Evolutionary conservation across 2,113 vertebrate species (phyloP), one percentile per base, ranked within the genome.

Genomic region (Serilophus lunatus): DNA sequence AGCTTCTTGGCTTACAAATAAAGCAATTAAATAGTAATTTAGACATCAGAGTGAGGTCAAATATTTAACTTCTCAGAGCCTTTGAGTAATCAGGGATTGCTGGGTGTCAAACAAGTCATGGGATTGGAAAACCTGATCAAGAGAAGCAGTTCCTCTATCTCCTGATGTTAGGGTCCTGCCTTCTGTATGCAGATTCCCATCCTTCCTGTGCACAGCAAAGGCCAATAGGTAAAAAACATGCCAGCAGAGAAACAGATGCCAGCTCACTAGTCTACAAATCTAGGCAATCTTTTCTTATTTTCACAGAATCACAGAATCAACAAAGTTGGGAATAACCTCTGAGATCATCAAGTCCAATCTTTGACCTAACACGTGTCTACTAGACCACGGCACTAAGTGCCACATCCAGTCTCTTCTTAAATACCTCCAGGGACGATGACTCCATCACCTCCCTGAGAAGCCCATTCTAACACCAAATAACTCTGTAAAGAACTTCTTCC

Each of bases 1-100:
- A 91, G 36, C 61, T 82, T 68, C 77, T 61, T 86, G 35, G 57
- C 45, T 96, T 89, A 80, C 53, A 94, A 93, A 76, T 63, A 78
- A 63, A 81, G 36, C 47, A 90, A 86, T 71, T 70, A 82, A 84
- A 82, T 44, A 59, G 29, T 36, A 69, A 80, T 92, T 91, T 79
- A 87, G 70, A 95, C 79, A 90, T 85, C 47, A 57, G 7, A 8
- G 26, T 42, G 75, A 72, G 70, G 80, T 85, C 15, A 66, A 84
- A 70, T 74, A 86, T 95, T 95, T 74, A 91, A 92, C 45, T 84
- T 86, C 54, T 77, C 28, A 50, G n/a, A 83, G 35, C 26, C 42
- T 88, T 63, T 77, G 50, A 90, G 44, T 66, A 96, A 86, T 74
- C 66, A 80, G 16, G 53, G 59, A 53, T n/a, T 84, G 40, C 13